Percentiles rank a stretch among this genome's conserved stretches.
These are phyloP conservation scores for Drosophila lini DNA, from an alignment of 1,140 invertebrate genomes.

Conservation along the genomic window DNA sequence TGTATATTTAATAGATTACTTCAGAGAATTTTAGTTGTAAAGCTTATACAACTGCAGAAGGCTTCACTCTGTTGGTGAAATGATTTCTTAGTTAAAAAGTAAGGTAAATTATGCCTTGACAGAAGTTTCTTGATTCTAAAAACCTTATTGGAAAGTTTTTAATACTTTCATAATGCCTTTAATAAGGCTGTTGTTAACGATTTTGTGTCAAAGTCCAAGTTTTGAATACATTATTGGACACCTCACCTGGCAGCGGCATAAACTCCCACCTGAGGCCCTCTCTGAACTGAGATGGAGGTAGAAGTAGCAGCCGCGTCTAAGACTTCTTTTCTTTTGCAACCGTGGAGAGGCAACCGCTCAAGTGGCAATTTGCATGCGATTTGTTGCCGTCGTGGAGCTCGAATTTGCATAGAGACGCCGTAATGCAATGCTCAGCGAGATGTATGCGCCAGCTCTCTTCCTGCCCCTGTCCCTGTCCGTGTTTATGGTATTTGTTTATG, in stretches of 20 bases:
- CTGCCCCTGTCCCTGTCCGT: slow-evolving; percentile 18
- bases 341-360: slow-evolving; percentile 53
- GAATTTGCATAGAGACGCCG: slow-evolving; percentile 75
- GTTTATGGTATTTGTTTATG: slow-evolving; percentile 65
- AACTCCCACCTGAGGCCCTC: background rate
- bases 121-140: background rate
- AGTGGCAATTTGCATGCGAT: slow-evolving; percentile 82
- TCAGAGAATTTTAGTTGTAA: too few relatives aligned
- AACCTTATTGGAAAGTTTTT: background rate
- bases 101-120: background rate
- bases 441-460: slow-evolving; percentile 6
- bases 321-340: slow-evolving; percentile 27
- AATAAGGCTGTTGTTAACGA: background rate
- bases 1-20: too few relatives aligned
- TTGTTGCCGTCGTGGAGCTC: slow-evolving; percentile 63
- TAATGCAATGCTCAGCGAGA: slow-evolving; percentile 63
- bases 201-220: background rate
- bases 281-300: background rate
- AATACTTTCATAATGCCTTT: background rate
- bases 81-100: background rate
- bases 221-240: slow-evolving; percentile 3
- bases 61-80: too few relatives aligned
- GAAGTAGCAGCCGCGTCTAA: slow-evolving; percentile 1
- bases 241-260: background rate
- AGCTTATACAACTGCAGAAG: too few relatives aligned